Conservation (phyloP, 1,140 invertebrate species). For the Dryas iulia region DNA sequence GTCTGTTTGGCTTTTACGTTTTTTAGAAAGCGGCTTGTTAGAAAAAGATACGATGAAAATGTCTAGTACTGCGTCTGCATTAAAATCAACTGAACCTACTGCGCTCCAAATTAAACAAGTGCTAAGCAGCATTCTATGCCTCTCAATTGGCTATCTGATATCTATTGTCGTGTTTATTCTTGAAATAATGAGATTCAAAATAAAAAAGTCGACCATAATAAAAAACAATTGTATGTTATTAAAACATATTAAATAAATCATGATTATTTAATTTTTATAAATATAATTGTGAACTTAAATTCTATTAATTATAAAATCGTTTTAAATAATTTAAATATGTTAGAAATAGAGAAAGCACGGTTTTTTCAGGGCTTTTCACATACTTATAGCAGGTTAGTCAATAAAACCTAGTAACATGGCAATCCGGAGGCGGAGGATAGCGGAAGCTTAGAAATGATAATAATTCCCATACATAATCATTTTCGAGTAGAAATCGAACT, state of each 20-base stretch:
- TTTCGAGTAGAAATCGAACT: too few species aligned
- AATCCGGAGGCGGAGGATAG: too few species aligned
- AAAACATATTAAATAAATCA: not conserved
- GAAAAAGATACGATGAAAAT: conserved; percentile 41
- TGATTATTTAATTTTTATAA: too few species aligned
- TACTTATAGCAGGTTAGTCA: too few species aligned
- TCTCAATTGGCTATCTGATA: conserved; percentile 44
- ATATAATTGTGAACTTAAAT: too few species aligned
- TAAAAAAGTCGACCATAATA: not conserved
- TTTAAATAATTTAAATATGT: too few species aligned
- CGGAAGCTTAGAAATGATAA: too few species aligned
- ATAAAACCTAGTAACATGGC: too few species aligned
- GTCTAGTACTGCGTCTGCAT: conserved; percentile 18
- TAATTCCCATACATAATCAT: too few species aligned
- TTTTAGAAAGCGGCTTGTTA: conserved; percentile 54
- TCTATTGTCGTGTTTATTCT: conserved; percentile 43
- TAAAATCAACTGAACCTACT: conserved; percentile 42
- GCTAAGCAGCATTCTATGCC: conserved; percentile 47
- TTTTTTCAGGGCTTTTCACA: too few species aligned
- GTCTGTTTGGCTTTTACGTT: conserved; percentile 46
- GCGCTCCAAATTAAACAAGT: conserved; percentile 47
- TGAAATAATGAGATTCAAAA: conserved; percentile 40
- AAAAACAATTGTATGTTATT: not conserved
- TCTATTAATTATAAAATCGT: too few species aligned
- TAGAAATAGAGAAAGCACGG: too few species aligned